phyloP scores from a whole-genome alignment of 2,888 invertebrate genomes.

The Drosophila suboccidentalis region DNA sequence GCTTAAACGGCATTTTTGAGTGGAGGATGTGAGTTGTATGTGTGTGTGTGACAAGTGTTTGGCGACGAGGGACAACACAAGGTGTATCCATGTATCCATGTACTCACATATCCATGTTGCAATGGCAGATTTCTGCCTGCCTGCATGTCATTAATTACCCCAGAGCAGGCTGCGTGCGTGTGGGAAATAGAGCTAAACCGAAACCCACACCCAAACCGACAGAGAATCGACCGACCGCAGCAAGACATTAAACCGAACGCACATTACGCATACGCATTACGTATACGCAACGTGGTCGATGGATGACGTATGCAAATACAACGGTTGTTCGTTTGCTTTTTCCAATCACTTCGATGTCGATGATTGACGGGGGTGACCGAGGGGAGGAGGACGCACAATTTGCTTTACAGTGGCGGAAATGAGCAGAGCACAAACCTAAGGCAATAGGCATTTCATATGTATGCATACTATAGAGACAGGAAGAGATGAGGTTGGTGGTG shows the following conservation, averaged over 20 bases:
- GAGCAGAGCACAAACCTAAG: slow-evolving; percentile 50
- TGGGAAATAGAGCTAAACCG: slow-evolving; percentile 59
- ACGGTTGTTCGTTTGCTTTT: slow-evolving; percentile 21
- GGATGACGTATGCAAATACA: slow-evolving; percentile 42
- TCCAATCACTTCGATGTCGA: slow-evolving; percentile 64
- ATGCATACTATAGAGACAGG: slow-evolving; percentile 7
- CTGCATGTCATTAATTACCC: slow-evolving; percentile 74
- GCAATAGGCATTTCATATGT: slow-evolving; percentile 49
- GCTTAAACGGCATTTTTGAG: slow-evolving; percentile 48
- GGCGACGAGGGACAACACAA: slow-evolving; percentile 5
- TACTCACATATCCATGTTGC: slow-evolving; percentile 7
- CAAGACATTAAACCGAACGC: slow-evolving; percentile 34
- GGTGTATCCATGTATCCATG: slow-evolving; percentile 13
- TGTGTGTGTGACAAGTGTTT: slow-evolving; percentile 59
- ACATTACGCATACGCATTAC: slow-evolving; percentile 35
- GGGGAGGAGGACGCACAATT: slow-evolving; percentile 38
- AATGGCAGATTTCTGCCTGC: background rate
- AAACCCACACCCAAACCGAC: slow-evolving; percentile 22
- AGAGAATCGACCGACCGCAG: slow-evolving; percentile 45
- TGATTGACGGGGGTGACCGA: background rate
- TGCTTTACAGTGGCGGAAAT: slow-evolving; percentile 63
- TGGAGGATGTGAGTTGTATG: background rate
- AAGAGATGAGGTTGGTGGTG: background rate
- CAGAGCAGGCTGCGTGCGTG: slow-evolving; percentile 20
- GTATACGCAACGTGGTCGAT: slow-evolving; percentile 17